phyloP scores from a whole-genome alignment of 2,797 vertebrate genomes.

The Microhierax caerulescens region DNA sequence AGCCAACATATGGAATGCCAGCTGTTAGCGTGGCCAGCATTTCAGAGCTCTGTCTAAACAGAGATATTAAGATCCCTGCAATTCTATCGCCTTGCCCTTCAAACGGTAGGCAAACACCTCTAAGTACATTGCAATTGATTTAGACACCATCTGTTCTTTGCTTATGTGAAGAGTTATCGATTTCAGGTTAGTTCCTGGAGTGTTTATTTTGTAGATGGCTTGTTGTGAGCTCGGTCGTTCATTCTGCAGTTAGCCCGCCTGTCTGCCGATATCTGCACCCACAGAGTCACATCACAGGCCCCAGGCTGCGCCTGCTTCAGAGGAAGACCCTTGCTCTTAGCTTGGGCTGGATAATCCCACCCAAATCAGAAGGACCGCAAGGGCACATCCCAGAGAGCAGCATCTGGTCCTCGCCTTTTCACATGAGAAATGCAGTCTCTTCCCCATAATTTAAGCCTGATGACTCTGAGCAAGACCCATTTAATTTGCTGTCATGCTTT shows the following conservation, averaged over 20 bases:
- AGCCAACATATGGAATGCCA: neutral
- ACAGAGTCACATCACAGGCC: neutral
- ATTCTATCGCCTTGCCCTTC: neutral
- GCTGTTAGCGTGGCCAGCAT: neutral
- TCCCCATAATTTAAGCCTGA: neutral
- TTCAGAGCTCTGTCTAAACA: neutral
- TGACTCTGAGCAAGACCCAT: neutral
- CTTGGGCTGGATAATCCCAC: accelerated
- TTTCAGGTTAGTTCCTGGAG: neutral
- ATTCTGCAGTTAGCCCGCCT: neutral
- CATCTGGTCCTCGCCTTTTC: neutral
- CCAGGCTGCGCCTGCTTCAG: neutral
- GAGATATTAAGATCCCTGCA: neutral
- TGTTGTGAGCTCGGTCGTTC: neutral
- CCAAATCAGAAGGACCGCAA: neutral
- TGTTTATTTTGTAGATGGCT: neutral
- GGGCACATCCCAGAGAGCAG: neutral
- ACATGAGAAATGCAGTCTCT: neutral
- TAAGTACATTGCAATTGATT: neutral
- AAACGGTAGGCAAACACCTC: neutral
- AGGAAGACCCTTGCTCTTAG: neutral
- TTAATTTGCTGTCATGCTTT: conserved; percentile 5
- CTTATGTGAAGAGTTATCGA: neutral
- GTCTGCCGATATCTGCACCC: neutral
- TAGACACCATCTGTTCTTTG: neutral